Base-by-base conservation (phyloP, 2,797 vertebrate species). In the Discoglossus pictus region DNA sequence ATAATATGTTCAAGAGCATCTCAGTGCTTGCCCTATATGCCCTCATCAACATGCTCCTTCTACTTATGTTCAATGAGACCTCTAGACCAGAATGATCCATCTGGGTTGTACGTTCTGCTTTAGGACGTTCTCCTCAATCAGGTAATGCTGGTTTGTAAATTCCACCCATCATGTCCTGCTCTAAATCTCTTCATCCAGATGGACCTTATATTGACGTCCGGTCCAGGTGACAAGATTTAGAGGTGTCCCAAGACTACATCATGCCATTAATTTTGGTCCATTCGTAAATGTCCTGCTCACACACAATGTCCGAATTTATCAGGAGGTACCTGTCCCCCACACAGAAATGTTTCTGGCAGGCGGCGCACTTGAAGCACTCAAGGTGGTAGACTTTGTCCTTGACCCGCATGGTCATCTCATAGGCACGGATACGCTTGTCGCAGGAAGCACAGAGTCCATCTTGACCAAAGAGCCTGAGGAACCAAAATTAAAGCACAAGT, bases 351-450 rank as follows among this genome's bases (percentile, higher is more conserved):
- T 99, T 99, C 90, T 99, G 97, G 84, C 97, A 99, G 74, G 97
- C 95, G 0, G 97, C 97, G 0, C 97, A 99, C 77, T 99, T 99
- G 89, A 99, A 99, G 80, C 97, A 99, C 78, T 99, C 97, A 1
- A 99, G 92, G 80, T 99, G 97, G 65, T 98, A 99, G 25, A 99
- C 97, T 80, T 99, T 99, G 86, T 99, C 97, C 74, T 96, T 91
- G 79, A 99, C 97, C 1, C 97, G 80, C 97, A 99, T 99, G 0
- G 97, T 99, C 97, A 99, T 99, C 89, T 99, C 97, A 2, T 97
- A 99, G 2, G 97, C 97, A 0, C 97, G 89, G 81, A 99, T 99
- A 74, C 97, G 85, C 86, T 98, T 98, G 84, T 99, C 97, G 12
- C 97, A 99, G 63, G 97, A 96, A 3, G 97, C 94, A 0, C 97